Evolutionary conservation across 2,888 invertebrate species (phyloP), one percentile per base, ranked within the genome.

Genomic region (Homarus gammarus): DNA sequence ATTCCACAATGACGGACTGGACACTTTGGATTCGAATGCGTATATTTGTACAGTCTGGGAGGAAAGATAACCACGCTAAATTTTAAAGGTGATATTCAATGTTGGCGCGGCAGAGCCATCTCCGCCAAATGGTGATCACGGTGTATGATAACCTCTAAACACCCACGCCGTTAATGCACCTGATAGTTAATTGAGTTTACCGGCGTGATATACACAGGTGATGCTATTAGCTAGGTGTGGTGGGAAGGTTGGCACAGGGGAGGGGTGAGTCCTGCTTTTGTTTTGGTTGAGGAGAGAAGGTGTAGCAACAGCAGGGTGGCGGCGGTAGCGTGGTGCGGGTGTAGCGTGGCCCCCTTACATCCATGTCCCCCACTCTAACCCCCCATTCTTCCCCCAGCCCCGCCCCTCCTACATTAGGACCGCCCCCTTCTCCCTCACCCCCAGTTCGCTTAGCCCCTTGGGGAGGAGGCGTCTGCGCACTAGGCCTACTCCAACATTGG

Each of bases 401-500:
- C 33, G 38, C 64, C 22, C 56, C 56, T 8, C 56, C n/a, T n/a
- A n/a, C n/a, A n/a, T n/a, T n/a, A n/a, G n/a, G n/a, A n/a, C n/a
- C n/a, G n/a, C n/a, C 64, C 64, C n/a, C 27, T 64, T 64, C 22
- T 56, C 22, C 44, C 44, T 44, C 44, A 5, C 22, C 56, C 18
- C 56, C 56, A 56, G 56, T 56, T 56, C 15, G 56, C 15, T 22
- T 56, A 64, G n/a, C n/a, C 64, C 27, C 64, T 44, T 64, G 64
- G 64, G 27, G 64, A 27, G 64, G 64, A 64, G 64, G 64, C 64
- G 64, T n/a, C 64, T 64, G 64, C 64, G 64, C 64, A 64, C 27
- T 64, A 64, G 64, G 64, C 64, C 64, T 64, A 64, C n/a, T 27
- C 5, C 3, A 5, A 12, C 27, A 27, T 22, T 64, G 15, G 18